Base-by-base conservation (phyloP, 2,113 vertebrate genomes). In the Tachysurus vachellii region DNA sequence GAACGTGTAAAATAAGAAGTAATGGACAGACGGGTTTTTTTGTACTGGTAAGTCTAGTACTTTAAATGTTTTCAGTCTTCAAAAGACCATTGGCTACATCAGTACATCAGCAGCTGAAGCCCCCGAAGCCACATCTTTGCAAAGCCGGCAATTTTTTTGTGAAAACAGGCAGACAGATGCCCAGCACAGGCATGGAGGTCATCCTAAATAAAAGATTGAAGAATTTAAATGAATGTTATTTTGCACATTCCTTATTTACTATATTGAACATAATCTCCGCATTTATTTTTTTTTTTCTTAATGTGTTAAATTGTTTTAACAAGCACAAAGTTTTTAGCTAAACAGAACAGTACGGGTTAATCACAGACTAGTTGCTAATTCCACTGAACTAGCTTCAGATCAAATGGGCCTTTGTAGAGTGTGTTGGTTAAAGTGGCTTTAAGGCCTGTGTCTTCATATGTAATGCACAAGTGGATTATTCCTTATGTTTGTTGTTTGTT, bases 291-390 rank as follows among this genome's bases (percentile, higher is more conserved):
- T 80, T 56, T 59, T 80, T 80, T 21, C 17, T 10, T 36, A 12
- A 79, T 31, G 7, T 57, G 42, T 76, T 42, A 16, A 73, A 21
- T 53, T 56, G 10, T 80, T 57, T 56, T 28, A 56, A 56, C 47
- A 10, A 75, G 71, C 71, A 75, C 50, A 79, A 79, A 28, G 16
- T 36, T 80, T 28, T 28, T 26, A 42, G 31, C 23, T 61, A 61
- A 81, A 61, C 79, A 81, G 79, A 81, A 59, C 31, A 44, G 61
- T 61, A 44, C 47, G 79, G 5, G 79, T 62, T 62, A 76, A 66
- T 64, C 59, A 14, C 7, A 12, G 12, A 47, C 21, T 56, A 28
- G n/a, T n/a, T n/a, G n/a, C n/a, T n/a, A n/a, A n/a, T 26, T 86
- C 8, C 57, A 36, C 12, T 21, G 12, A 28, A 57, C 9, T 9